Conservation (phyloP, 1,140 invertebrate species). For the Drosophila lacteicornis region DNA sequence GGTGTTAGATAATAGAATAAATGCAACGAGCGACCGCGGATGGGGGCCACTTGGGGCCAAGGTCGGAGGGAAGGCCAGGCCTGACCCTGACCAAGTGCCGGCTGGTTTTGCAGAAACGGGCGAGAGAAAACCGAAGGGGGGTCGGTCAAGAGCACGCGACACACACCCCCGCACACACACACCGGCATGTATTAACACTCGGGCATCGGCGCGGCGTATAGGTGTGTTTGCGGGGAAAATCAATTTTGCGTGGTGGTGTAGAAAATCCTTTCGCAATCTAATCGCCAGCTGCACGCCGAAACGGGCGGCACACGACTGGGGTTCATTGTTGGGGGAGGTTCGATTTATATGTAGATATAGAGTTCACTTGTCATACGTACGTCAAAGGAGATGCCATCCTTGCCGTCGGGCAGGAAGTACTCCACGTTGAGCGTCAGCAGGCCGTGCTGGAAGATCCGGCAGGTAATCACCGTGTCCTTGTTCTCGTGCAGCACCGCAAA, state of each 20-base stretch:
- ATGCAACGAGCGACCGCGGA: neutral
- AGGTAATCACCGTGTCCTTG: slow-evolving; percentile 88
- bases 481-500: slow-evolving; percentile 89
- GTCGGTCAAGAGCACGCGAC: slow-evolving; percentile 59
- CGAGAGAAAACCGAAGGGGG: slow-evolving; percentile 12
- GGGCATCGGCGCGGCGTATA: neutral
- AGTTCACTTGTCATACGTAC: slow-evolving; percentile 85
- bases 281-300: slow-evolving; percentile 1
- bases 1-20: slow-evolving; percentile 45
- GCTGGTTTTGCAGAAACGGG: neutral
- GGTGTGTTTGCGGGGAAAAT: slow-evolving; percentile 54
- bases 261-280: slow-evolving; percentile 33
- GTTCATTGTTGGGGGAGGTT: slow-evolving; percentile 13
- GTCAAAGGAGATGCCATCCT: slow-evolving; percentile 90
- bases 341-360: slow-evolving; percentile 6
- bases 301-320: slow-evolving; percentile 1
- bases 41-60: slow-evolving; percentile 39
- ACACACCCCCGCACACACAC: slow-evolving; percentile 25
- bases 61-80: slow-evolving; percentile 12
- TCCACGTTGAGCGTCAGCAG: slow-evolving; percentile 92
- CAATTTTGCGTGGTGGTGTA: slow-evolving; percentile 51
- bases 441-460: slow-evolving; percentile 88
- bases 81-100: slow-evolving; percentile 51
- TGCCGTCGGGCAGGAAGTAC: slow-evolving; percentile 90
- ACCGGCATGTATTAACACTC: slow-evolving; percentile 10